Evolutionary conservation across 2,113 vertebrate species (phyloP).

Genomic region (Mionectes macconnelli): DNA sequence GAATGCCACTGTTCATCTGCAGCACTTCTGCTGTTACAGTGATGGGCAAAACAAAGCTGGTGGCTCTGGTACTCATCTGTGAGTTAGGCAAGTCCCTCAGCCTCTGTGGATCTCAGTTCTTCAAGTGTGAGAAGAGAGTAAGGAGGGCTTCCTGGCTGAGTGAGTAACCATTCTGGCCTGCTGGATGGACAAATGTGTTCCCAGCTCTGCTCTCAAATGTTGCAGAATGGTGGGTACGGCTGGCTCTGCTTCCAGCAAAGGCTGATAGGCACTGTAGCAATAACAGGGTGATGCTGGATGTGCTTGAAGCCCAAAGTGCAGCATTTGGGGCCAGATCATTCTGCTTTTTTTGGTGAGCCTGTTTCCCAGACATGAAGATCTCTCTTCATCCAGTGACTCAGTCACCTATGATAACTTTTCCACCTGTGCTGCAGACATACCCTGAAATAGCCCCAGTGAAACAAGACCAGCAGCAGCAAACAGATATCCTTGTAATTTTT

Average conservation of each 20-base stretch:
- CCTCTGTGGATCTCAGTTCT: background rate
- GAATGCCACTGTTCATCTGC: background rate
- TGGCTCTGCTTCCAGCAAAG: background rate
- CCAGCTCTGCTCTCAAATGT: background rate
- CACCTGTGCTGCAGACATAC: too few species aligned
- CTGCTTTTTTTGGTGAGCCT: background rate
- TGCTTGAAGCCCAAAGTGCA: background rate
- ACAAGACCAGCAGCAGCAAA: background rate
- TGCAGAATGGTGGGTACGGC: rapidly evolving
- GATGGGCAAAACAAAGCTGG: background rate
- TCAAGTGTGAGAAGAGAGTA: background rate
- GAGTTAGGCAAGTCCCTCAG: background rate
- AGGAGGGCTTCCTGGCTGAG: background rate
- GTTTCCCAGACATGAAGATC: background rate
- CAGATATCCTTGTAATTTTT: background rate
- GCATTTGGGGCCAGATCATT: background rate
- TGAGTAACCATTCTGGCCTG: background rate
- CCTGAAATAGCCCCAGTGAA: background rate
- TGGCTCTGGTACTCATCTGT: background rate
- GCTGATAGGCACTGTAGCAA: rapidly evolving
- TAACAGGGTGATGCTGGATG: background rate
- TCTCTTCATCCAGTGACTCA: background rate
- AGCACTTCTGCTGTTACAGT: rapidly evolving
- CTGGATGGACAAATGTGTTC: background rate
- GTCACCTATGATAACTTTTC: rapidly evolving